Base-by-base conservation (phyloP, 2,888 invertebrate species). In the Limnephilus rhombicus region DNA sequence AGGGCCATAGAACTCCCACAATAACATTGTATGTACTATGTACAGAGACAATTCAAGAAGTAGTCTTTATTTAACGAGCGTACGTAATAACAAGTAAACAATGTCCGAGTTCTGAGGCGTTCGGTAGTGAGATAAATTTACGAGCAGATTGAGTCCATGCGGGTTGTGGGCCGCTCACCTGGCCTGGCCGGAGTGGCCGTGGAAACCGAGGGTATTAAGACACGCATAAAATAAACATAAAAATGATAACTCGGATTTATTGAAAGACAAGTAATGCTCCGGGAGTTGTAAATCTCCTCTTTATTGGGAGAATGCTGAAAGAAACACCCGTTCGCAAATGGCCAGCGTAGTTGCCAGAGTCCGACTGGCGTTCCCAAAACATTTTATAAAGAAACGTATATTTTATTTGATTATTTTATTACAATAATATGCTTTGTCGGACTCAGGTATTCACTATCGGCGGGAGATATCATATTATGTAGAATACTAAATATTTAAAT, bases 161-260 rank as follows among this genome's bases (percentile, higher is more conserved):
- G 89, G 89, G 41, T 13, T 49, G 85, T 45, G 45, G 45, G 29
- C 85, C 85, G 85, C 24, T 41, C 85, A n/a, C 49, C 87, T 34
- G 53, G 53, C 15, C 45, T 18, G 68, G 53, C 53, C 87, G 31
- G 31, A 31, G 9, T 29, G 68, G 53, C 83, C 80, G 12, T 86
- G 90, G 86, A 90, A 85, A 83, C 41, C 37, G 80, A 24, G 2
- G 34, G 49, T 91, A 90, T 90, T 90, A 89, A 92, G 89, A 92
- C 85, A 49, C 80, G 92, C 89, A 92, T 92, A 92, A 92, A 92
- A 91, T 91, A 91, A 92, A 88, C 92, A 91, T 92, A 92, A 92
- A 92, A 90, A 91, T 90, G 91, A 92, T 91, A 92, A 85, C 85
- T 91, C 91, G 89, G 91, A 92, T 92, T 89, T 92, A 92, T 91